Base-by-base conservation (phyloP, 2,113 vertebrate genomes). In the Callocephalon fimbriatum region DNA sequence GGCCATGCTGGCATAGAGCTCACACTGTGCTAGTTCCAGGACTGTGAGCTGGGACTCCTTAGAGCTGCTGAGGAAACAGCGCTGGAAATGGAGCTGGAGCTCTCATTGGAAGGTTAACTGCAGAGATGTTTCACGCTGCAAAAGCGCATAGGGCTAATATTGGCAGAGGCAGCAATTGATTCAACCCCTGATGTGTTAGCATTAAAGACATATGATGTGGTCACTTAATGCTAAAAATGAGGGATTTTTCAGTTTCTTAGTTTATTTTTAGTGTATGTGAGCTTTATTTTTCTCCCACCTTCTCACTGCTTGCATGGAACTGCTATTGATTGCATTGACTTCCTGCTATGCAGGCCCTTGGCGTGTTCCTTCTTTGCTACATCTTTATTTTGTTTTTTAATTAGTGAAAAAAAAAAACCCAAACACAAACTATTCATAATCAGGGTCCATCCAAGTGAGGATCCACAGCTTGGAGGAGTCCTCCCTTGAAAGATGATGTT, bases 1-100 rank as follows among this genome's bases (percentile, higher is more conserved):
- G 81, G 35, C 77, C 53, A 15, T 48, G 47, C 81, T 80, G 71
- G 32, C 71, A 37, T 56, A 71, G 32, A 79, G 56, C 32, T 70
- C 77, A 32, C 40, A 73, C 37, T 7, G 2, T 51, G 56, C 56
- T 35, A 23, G 56, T 35, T 23, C 32, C 56, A 58, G 32, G 13
- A 35, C 56, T 35, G 56, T 15, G 56, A 58, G 56, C 56, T 58
- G 56, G 32, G 50, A 31, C 71, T 90, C 74, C 75, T 42, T 44
- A 25, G 75, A 86, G 95, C 96, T 97, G 84, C 96, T 96, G 96
- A 83, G 95, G 95, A 96, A 98, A 96, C 79, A 25, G 18, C 15
- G 32, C n/a, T 88, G 50, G 80, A 80, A 86, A 53, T 74, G 83
- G 86, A 84, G 85, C 66, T 78, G 92, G 77, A 82, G 32, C 44